phyloP scores from a whole-genome alignment of 64 coral and sea anemone species.

The Astreopora myriophthalma region DNA sequence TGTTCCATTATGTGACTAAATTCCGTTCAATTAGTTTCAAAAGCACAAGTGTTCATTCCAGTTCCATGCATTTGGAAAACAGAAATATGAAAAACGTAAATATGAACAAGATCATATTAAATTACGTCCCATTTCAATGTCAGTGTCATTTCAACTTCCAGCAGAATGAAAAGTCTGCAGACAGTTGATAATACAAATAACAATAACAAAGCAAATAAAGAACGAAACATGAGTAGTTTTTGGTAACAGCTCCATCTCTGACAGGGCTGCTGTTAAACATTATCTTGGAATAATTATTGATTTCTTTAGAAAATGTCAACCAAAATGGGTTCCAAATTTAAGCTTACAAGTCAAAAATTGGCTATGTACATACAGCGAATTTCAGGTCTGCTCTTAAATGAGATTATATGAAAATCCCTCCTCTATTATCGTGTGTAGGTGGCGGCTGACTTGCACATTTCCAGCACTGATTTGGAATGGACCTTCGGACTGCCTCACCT shows the following conservation, averaged over 20 bases:
- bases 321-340: background rate
- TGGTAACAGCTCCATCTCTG: background rate
- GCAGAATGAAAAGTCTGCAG: background rate
- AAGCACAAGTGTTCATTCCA: background rate
- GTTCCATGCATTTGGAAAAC: background rate
- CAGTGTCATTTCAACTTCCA: background rate
- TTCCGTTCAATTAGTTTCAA: background rate
- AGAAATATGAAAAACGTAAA: background rate
- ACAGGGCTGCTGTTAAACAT: background rate
- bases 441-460: slow-evolving; percentile 39
- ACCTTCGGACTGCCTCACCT: no score
- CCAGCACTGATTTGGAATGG: slow-evolving; percentile 11
- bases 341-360: background rate
- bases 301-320: background rate
- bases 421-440: slow-evolving; percentile 28
- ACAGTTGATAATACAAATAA: background rate
- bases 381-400: background rate
- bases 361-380: background rate
- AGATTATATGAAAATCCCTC: slow-evolving; percentile 50
- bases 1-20: background rate
- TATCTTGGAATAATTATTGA: background rate
- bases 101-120: background rate
- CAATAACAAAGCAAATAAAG: background rate
- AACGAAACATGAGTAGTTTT: background rate
- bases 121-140: background rate